Percentiles rank a stretch among this genome's conserved stretches.
Evolutionary conservation across 2,888 invertebrate species (phyloP).

Genomic region (Acanthopleura granulata): DNA sequence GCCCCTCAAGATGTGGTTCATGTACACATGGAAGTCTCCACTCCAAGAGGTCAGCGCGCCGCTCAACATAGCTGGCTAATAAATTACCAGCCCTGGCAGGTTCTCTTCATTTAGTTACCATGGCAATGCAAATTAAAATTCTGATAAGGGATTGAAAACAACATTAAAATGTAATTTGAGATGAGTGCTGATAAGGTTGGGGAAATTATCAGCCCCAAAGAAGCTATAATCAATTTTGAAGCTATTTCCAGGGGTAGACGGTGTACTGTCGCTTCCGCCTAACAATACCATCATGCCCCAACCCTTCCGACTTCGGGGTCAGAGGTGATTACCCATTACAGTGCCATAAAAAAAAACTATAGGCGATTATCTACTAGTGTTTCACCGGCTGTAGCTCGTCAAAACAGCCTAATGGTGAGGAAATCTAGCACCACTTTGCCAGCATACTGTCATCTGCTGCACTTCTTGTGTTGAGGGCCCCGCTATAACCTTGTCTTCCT

Average conservation of each 20-base stretch:
- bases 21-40: not conserved
- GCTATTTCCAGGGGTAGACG: slow-evolving; percentile 11
- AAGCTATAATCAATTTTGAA: slow-evolving; percentile 18
- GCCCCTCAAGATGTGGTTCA: slow-evolving; percentile 16
- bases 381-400: slow-evolving; percentile 4
- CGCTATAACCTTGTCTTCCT: too few relatives aligned
- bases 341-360: not conserved
- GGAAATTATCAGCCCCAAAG: slow-evolving; percentile 19
- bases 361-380: not conserved
- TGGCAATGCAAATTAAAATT: slow-evolving; percentile 54
- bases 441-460: too few relatives aligned
- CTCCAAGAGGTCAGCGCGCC: slow-evolving; percentile 11
- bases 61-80: slow-evolving; percentile 28
- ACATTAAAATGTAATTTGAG: slow-evolving; percentile 49
- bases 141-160: slow-evolving; percentile 51
- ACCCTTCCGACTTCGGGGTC: not conserved
- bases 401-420: not conserved
- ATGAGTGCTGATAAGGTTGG: slow-evolving; percentile 30
- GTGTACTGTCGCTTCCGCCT: not conserved
- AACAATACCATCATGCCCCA: slow-evolving; percentile 5
- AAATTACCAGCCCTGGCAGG: slow-evolving; percentile 44
- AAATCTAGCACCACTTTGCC: too few relatives aligned
- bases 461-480: too few relatives aligned
- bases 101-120: slow-evolving; percentile 46
- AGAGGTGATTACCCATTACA: slow-evolving; percentile 14